Evolutionary conservation across 2,797 vertebrate genomes (phyloP).

Genomic region (Pseudochirops corinnae): DNA sequence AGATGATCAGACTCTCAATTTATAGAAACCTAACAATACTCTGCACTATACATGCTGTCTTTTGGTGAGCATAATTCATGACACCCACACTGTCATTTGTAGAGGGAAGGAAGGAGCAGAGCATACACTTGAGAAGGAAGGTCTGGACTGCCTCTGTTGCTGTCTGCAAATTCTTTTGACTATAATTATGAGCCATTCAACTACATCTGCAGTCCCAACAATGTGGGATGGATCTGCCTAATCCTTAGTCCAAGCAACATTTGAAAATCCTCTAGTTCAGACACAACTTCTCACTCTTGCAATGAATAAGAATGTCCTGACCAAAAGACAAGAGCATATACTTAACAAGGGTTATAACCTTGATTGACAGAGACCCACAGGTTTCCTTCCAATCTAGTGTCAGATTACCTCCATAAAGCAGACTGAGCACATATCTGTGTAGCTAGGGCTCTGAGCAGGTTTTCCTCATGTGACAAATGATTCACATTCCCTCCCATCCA

Average conservation of each 20-base stretch:
- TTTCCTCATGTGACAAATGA: neutral
- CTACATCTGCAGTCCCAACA: constrained; percentile 81
- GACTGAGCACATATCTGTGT: constrained; percentile 1
- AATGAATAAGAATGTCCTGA: constrained; percentile 68
- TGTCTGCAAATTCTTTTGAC: constrained; percentile 78
- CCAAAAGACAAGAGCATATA: constrained; percentile 7
- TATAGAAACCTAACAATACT: constrained; percentile 39
- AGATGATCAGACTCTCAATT: constrained; percentile 10
- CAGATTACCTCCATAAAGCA: neutral
- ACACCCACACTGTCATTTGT: constrained; percentile 49
- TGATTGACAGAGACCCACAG: rapidly evolving
- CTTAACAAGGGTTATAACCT: neutral
- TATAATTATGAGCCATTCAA: constrained; percentile 72
- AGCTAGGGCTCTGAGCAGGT: neutral
- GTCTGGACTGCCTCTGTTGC: constrained; percentile 63
- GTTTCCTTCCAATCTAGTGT: constrained; percentile 14
- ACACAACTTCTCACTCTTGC: constrained; percentile 58
- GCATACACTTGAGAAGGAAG: constrained; percentile 28
- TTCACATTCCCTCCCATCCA: neutral
- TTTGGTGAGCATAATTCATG: constrained; percentile 1
- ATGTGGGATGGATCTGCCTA: constrained; percentile 72
- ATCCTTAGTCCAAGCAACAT: constrained; percentile 52
- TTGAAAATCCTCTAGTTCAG: constrained; percentile 65
- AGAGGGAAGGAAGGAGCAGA: constrained; percentile 47
- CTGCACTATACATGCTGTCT: constrained; percentile 7